Percentiles rank a stretch among this genome's conserved stretches.
phyloP scores from a whole-genome alignment of 1,140 invertebrate species.

The Eciton burchellii region DNA sequence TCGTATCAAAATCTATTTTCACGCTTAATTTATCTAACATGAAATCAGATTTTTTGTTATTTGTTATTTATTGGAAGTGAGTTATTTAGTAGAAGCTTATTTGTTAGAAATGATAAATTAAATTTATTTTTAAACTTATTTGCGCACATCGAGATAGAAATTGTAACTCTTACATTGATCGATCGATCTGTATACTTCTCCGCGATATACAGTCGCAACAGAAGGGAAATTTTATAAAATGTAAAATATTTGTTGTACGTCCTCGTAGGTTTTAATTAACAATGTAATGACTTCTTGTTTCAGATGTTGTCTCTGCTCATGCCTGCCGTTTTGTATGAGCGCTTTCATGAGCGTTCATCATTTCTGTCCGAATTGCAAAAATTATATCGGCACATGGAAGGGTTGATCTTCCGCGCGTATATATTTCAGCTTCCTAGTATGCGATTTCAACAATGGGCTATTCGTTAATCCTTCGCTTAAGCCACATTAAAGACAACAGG shows the following conservation, averaged over 20 bases:
- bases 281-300: conserved; percentile 61
- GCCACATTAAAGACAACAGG: conserved; percentile 25
- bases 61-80: too few relatives aligned
- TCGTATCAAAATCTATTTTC: neutral
- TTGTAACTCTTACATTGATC: neutral
- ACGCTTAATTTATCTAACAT: neutral
- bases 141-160: neutral
- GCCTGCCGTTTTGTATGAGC: conserved; percentile 86
- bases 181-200: neutral
- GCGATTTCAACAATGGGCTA: conserved; percentile 39
- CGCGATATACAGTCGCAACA: neutral
- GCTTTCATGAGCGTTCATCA: conserved; percentile 85
- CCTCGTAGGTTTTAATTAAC: neutral
- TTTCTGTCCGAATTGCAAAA: conserved; percentile 85
- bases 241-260: neutral
- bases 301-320: conserved; percentile 85
- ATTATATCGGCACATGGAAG: conserved; percentile 85
- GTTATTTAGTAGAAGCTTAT: too few relatives aligned
- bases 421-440: conserved; percentile 23
- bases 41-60: neutral
- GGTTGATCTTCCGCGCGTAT: conserved; percentile 75
- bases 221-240: neutral
- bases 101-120: neutral
- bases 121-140: conserved; percentile 2
- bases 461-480: conserved; percentile 45